phyloP scores from a whole-genome alignment of 2,797 vertebrate species.

The Chiloscyllium punctatum region DNA sequence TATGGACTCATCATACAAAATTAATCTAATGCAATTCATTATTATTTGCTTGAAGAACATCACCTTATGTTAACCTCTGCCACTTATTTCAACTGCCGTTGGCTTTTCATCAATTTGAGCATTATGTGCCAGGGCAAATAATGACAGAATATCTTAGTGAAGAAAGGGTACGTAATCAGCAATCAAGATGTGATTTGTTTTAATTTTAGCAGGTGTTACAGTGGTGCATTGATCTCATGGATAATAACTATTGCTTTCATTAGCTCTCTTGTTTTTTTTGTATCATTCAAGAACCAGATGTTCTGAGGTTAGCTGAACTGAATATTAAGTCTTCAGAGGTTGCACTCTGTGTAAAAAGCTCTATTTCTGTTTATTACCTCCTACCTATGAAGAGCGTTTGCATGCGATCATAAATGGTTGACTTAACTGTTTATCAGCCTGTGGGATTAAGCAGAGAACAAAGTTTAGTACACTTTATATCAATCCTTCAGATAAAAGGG shows the following conservation, averaged over 20 bases:
- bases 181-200: constrained; percentile 86
- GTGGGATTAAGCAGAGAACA: background rate
- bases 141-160: constrained; percentile 76
- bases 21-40: constrained; percentile 59
- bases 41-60: constrained; percentile 55
- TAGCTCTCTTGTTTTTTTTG: constrained; percentile 77
- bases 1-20: constrained; percentile 54
- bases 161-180: constrained; percentile 83
- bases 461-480: background rate
- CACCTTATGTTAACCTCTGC: constrained; percentile 65
- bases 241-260: constrained; percentile 79
- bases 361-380: constrained; percentile 24
- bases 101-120: constrained; percentile 67
- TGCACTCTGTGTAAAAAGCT: constrained; percentile 64
- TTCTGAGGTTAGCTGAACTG: constrained; percentile 85
- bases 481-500: background rate
- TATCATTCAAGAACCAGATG: constrained; percentile 89
- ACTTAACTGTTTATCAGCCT: constrained; percentile 15
- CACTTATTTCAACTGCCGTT: constrained; percentile 52
- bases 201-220: constrained; percentile 81
- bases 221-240: constrained; percentile 76
- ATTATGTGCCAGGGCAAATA: constrained; percentile 72
- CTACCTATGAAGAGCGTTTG: constrained; percentile 11
- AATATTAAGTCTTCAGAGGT: constrained; percentile 83
- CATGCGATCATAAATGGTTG: background rate